Percentiles rank a stretch among this genome's conserved stretches.
Conservation (phyloP, 1,140 invertebrate genomes). For the Mylabris phalerata region DNA sequence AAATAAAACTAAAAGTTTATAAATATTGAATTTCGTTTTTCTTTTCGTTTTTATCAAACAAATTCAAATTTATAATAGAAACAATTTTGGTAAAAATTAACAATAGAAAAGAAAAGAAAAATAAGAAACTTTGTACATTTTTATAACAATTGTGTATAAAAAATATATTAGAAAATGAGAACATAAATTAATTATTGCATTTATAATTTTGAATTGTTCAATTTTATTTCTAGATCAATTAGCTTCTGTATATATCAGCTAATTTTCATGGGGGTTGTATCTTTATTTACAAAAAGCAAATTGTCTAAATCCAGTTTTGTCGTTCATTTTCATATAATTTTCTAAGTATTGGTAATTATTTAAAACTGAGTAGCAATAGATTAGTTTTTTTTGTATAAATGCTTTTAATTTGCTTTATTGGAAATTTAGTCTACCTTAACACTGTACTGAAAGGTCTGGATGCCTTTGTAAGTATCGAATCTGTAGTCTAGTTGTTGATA, state of each 20-base stretch:
- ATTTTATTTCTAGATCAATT: background rate
- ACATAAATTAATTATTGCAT: too few relatives aligned
- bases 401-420: background rate
- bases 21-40: too few relatives aligned
- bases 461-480: conserved; percentile 4
- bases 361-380: background rate
- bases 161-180: background rate
- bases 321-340: background rate
- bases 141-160: conserved; percentile 18
- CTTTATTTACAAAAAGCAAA: background rate
- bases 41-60: background rate
- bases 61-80: background rate
- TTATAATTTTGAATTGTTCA: background rate
- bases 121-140: conserved; percentile 13
- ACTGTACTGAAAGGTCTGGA: conserved; percentile 4
- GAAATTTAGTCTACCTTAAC: conserved; percentile 8
- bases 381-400: background rate
- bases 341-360: background rate
- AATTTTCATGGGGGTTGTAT: background rate
- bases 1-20: too few relatives aligned
- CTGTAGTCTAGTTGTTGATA: conserved; percentile 17
- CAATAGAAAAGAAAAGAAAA: background rate
- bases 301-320: background rate
- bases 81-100: too few relatives aligned
- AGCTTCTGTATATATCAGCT: background rate